phyloP scores from a whole-genome alignment of 2,113 vertebrate species.

The Irena cyanogastra region DNA sequence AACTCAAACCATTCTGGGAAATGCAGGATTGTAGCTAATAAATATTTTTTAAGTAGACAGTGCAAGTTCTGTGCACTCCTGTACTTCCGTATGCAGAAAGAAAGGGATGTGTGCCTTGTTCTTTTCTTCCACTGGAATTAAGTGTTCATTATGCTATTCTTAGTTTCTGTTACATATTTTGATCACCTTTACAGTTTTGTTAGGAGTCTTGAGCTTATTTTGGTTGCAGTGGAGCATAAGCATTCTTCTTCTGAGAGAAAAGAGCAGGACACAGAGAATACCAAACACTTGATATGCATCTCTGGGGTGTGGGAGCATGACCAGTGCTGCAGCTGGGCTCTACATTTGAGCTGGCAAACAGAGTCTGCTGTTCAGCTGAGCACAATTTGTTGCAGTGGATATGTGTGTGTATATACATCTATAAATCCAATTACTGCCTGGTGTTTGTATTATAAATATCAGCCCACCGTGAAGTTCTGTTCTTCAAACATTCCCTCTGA shows the following conservation, averaged over 20 bases:
- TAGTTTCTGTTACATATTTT: background rate
- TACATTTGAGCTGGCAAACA: background rate
- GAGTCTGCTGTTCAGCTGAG: background rate
- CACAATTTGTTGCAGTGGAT: background rate
- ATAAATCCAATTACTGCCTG: background rate
- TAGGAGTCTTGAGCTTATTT: background rate
- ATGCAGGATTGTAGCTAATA: background rate
- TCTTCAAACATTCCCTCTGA: background rate
- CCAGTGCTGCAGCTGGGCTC: background rate
- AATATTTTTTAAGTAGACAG: background rate
- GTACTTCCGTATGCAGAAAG: background rate
- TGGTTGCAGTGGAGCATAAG: background rate
- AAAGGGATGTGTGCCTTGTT: background rate
- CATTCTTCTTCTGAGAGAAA: background rate
- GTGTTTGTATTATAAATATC: background rate
- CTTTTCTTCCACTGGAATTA: background rate
- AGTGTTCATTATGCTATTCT: background rate
- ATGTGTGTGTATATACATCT: background rate
- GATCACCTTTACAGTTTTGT: background rate
- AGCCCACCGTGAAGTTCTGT: background rate
- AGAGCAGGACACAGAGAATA: background rate
- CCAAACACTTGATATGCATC: fast-evolving
- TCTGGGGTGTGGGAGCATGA: background rate
- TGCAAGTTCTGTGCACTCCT: background rate
- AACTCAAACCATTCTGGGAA: background rate